Base-by-base conservation (phyloP, 2,888 invertebrate species). In the Lysandra bellargus region DNA sequence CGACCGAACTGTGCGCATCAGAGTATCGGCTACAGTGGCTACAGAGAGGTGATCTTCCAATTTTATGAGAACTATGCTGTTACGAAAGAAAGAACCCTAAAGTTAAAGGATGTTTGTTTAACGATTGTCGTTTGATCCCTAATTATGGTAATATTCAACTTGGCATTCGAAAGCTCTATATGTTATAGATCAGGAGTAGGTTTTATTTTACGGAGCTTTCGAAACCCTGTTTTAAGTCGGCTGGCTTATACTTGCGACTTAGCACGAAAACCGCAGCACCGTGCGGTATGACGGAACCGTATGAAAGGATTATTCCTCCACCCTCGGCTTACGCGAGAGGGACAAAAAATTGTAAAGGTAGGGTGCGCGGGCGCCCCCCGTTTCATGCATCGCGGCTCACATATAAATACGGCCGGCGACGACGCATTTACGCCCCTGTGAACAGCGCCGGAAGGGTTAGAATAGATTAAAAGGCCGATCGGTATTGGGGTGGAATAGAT, bases 341-440 rank as follows among this genome's bases (percentile, higher is more conserved):
- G 82, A 83, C 78, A 81, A 81, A 83, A 80, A 80, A 80, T 79
- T 57, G 64, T 78, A 49, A 33, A 44, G 78, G 80, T 84, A 80
- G 86, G 86, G 86, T 85, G 86, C 86, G 86, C 86, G 81, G 83
- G 87, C 86, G 87, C 83, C 84, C 85, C 84, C 81, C 78, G 79
- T 82, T 82, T 81, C 74, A 82, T 80, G 83, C 83, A 73, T 80
- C 79, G 79, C 80, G 80, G 80, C 79, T 80, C 79, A 79, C 81
- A 79, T 82, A 81, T 82, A 82, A 82, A 81, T 82, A 82, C 75
- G 30, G 78, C 78, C 64, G 40, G 5, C 37, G 64, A 72, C 17
- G 40, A 37, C 23, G 30, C 12, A 78, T 78, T 69, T 78, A 4
- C 78, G 78, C 75, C 72, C 74, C 80, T 74, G 9, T 0, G 0